Percentiles rank a stretch among this genome's conserved stretches.
Evolutionary conservation across 2,888 invertebrate species (phyloP).

Genomic region (Drosophila seclusa): DNA sequence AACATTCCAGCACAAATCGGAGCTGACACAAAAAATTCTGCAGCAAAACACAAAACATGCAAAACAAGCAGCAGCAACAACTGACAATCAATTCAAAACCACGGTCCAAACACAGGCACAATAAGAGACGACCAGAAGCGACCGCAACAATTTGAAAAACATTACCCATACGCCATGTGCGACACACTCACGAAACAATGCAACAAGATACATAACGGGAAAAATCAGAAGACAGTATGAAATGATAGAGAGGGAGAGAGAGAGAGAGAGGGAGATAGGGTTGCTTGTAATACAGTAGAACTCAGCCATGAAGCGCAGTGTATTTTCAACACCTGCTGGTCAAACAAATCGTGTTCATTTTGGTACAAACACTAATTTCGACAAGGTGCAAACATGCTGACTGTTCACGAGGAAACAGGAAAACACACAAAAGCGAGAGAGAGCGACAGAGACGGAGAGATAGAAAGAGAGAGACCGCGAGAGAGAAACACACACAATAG

Average conservation of each 20-base stretch:
- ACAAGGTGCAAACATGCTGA: conserved; percentile 80
- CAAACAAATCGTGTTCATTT: conserved; percentile 80
- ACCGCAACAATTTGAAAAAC: conserved; percentile 74
- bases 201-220: conserved; percentile 21
- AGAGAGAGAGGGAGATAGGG: background rate
- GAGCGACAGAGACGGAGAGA: background rate
- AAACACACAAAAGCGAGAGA: conserved; percentile 3
- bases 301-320: conserved; percentile 51
- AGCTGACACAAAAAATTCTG: conserved; percentile 11
- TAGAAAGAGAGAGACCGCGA: background rate
- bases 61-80: conserved; percentile 8
- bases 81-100: conserved; percentile 55
- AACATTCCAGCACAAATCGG: conserved; percentile 9
- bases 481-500: conserved; percentile 2
- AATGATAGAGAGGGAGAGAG: background rate
- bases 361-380: conserved; percentile 78
- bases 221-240: conserved; percentile 6
- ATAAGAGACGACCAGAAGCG: conserved; percentile 33
- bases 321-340: conserved; percentile 78
- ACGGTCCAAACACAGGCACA: conserved; percentile 42
- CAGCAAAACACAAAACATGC: conserved; percentile 1
- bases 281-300: conserved; percentile 33
- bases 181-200: conserved; percentile 45
- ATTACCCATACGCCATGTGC: conserved; percentile 76
- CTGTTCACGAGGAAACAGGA: conserved; percentile 36